Conservation (phyloP, 2,888 invertebrate genomes). For the Hemaris fuciformis region DNA sequence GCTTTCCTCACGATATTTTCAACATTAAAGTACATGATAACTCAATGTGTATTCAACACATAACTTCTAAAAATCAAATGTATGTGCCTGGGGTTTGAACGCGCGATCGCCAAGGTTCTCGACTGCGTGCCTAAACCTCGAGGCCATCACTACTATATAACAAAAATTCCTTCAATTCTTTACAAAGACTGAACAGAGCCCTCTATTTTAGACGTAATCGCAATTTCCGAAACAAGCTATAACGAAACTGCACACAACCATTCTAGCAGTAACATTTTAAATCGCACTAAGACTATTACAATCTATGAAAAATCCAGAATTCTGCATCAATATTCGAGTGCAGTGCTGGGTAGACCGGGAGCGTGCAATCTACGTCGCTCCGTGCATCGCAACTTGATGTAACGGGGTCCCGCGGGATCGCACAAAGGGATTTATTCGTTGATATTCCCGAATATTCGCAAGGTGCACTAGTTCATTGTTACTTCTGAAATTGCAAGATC, state of each 20-base stretch:
- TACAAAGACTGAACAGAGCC: too few species aligned
- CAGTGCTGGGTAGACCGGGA: not conserved
- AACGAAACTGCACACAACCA: not conserved
- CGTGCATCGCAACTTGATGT: not conserved
- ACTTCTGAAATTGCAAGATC: not conserved
- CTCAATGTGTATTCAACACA: too few species aligned
- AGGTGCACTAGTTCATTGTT: not conserved
- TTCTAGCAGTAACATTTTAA: conserved; percentile 5
- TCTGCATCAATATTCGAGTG: not conserved
- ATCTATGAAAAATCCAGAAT: not conserved
- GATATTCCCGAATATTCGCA: not conserved
- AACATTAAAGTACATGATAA: too few species aligned
- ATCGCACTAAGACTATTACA: not conserved
- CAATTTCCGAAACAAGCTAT: not conserved
- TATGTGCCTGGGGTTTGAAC: too few species aligned
- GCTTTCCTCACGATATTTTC: too few species aligned
- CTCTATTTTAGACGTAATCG: not conserved
- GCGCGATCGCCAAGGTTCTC: too few species aligned
- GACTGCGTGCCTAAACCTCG: too few species aligned
- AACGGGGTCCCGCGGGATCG: not conserved
- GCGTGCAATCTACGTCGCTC: not conserved
- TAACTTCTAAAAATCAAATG: too few species aligned
- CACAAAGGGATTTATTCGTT: conserved; percentile 3
- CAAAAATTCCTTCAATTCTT: not conserved
- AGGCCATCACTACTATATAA: too few species aligned